These are phyloP conservation scores for Helleia helle DNA, from an alignment of 2,888 invertebrate genomes.

Conservation along the genomic window DNA sequence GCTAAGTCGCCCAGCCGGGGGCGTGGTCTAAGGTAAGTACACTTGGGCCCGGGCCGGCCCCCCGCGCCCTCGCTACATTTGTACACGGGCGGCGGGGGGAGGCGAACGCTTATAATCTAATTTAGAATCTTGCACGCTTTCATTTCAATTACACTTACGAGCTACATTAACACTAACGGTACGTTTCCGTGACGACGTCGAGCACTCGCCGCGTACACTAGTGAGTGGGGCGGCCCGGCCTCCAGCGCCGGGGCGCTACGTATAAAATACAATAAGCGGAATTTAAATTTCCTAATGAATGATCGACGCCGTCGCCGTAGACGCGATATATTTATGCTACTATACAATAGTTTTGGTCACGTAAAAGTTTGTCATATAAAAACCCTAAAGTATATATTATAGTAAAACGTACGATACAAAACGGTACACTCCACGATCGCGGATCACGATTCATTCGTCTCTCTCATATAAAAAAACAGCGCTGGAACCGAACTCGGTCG, in stretches of 20 bases:
- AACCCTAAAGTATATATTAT: constrained; percentile 2
- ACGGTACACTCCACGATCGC: neutral
- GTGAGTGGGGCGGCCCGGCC: neutral
- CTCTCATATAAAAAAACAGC: constrained; percentile 3
- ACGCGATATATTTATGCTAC: constrained; percentile 1
- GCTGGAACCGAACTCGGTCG: neutral
- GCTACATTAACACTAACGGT: constrained; percentile 8
- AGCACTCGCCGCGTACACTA: neutral
- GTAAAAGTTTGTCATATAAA: constrained; percentile 8
- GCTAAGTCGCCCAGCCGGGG: constrained; percentile 4
- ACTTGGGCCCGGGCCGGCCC: constrained; percentile 17
- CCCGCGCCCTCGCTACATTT: constrained; percentile 14
- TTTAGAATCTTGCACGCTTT: constrained; percentile 66
- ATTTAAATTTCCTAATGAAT: too few relatives aligned
- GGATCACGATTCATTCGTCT: constrained; percentile 1
- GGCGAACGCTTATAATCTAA: constrained; percentile 47
- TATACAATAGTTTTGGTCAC: constrained; percentile 4
- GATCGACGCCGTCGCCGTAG: too few relatives aligned
- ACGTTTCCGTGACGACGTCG: neutral
- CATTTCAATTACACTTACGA: constrained; percentile 27
- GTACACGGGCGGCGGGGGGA: constrained; percentile 27
- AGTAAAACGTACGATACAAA: constrained; percentile 4
- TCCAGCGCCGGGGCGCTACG: too few relatives aligned
- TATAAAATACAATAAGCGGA: too few relatives aligned
- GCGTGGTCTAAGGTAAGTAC: constrained; percentile 4